A percentile compares a stretch with the other conserved stretches of the same genome.
These are phyloP conservation scores for Gymnodraco acuticeps DNA, from an alignment of 2,797 vertebrate genomes.

Conservation along the genomic window DNA sequence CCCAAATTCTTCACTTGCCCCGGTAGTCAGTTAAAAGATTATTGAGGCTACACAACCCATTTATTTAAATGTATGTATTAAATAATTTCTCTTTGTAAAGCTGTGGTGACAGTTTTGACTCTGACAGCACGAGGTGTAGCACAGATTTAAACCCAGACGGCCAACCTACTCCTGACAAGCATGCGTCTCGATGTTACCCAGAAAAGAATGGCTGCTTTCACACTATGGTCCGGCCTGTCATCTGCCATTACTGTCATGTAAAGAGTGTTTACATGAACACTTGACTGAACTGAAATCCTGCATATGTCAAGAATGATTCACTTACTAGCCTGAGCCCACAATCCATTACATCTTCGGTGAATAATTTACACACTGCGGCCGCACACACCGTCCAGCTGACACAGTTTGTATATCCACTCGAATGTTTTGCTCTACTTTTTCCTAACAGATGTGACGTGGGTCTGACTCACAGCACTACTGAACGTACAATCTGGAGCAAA, in stretches of 20 bases:
- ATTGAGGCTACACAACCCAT: constrained; percentile 14
- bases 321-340: constrained; percentile 67
- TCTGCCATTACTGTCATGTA: constrained; percentile 77
- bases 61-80: constrained; percentile 20
- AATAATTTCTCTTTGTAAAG: constrained; percentile 21
- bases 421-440: constrained; percentile 54
- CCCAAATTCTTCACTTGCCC: constrained; percentile 5
- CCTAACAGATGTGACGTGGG: constrained; percentile 39
- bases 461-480: constrained; percentile 37
- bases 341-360: constrained; percentile 71
- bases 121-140: constrained; percentile 25
- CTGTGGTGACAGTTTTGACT: constrained; percentile 8
- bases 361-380: constrained; percentile 69
- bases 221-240: constrained; percentile 71
- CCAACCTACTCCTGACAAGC: constrained; percentile 54
- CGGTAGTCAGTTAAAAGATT: constrained; percentile 12
- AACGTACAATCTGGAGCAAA: constrained; percentile 33
- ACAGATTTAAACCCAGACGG: constrained; percentile 29
- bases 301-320: constrained; percentile 83
- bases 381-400: constrained; percentile 41
- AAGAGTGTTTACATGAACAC: constrained; percentile 71
- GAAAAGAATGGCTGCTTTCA: constrained; percentile 65
- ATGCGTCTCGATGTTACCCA: constrained; percentile 60
- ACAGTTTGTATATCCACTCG: constrained; percentile 49
- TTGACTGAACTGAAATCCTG: constrained; percentile 68